These are phyloP conservation scores for Hapalemur alaotrensis DNA, from an alignment of 2,797 vertebrate species.

Conservation along the genomic window DNA sequence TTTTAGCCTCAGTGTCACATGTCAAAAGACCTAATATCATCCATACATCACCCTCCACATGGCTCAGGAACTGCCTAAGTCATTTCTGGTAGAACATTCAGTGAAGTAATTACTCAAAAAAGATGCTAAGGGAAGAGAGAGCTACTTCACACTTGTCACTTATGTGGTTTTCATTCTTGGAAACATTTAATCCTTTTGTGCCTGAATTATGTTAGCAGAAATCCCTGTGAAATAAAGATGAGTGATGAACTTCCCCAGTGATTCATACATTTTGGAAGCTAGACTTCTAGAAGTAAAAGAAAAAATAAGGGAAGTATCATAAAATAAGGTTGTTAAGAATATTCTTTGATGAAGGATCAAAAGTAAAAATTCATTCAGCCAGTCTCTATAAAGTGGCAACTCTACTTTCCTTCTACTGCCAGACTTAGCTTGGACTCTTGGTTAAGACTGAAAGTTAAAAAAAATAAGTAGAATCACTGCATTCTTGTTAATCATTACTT, in stretches of 20 bases:
- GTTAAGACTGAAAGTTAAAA: background rate
- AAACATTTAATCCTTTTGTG: slow-evolving; percentile 71
- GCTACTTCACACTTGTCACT: background rate
- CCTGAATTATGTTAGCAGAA: slow-evolving; percentile 60
- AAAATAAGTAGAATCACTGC: background rate
- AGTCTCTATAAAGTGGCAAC: background rate
- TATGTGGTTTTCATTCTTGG: slow-evolving; percentile 54
- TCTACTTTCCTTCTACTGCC: slow-evolving; percentile 42
- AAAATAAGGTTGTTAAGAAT: slow-evolving; percentile 53
- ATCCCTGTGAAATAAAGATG: slow-evolving; percentile 68
- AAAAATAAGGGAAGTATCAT: background rate
- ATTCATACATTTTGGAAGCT: slow-evolving; percentile 61
- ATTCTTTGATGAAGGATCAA: slow-evolving; percentile 70
- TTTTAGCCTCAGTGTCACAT: slow-evolving; percentile 51
- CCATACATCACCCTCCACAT: slow-evolving; percentile 48
- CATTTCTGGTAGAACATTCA: slow-evolving; percentile 60
- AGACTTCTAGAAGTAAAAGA: slow-evolving; percentile 66
- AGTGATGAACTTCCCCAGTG: slow-evolving; percentile 43
- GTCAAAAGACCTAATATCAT: slow-evolving; percentile 58
- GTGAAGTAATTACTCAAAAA: slow-evolving; percentile 70
- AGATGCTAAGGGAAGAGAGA: slow-evolving; percentile 51
- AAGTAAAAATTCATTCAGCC: slow-evolving; percentile 62
- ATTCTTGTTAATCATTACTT: background rate
- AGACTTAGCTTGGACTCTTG: slow-evolving; percentile 36
- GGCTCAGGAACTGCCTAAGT: slow-evolving; percentile 56